phyloP scores from a whole-genome alignment of 2,797 vertebrate genomes.

The Delichon dasypus region DNA sequence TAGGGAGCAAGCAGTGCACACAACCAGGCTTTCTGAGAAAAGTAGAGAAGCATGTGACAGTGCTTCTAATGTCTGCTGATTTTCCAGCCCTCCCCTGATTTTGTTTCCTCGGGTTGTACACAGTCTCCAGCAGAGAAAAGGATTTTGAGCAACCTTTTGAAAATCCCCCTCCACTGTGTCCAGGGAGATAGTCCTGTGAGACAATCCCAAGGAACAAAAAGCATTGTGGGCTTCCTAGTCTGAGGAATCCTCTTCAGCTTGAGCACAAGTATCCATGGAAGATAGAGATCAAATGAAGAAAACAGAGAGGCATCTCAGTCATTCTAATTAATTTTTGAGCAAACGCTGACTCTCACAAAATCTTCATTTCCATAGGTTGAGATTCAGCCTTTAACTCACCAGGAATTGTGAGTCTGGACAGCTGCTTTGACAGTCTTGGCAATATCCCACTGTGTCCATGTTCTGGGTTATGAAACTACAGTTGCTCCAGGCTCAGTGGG shows the following conservation, averaged over 20 bases:
- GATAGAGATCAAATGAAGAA: conserved; percentile 12
- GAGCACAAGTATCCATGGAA: not conserved
- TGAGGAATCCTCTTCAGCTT: not conserved
- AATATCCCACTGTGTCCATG: not conserved
- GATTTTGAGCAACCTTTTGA: not conserved
- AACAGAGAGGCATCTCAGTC: not conserved
- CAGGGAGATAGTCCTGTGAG: not conserved
- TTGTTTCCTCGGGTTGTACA: not conserved
- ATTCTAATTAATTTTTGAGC: not conserved
- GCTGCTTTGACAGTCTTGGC: conserved; percentile 22
- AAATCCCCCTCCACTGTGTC: not conserved
- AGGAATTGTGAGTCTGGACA: not conserved
- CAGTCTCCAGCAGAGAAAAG: conserved; percentile 9
- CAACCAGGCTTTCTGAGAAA: not conserved
- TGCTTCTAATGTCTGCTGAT: not conserved
- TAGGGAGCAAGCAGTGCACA: not conserved
- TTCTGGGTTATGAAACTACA: conserved; percentile 48
- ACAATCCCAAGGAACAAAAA: conserved; percentile 10
- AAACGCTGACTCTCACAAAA: conserved; percentile 31
- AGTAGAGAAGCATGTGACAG: not conserved
- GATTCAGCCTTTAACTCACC: not conserved
- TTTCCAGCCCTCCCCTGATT: not conserved
- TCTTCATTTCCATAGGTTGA: conserved; percentile 10
- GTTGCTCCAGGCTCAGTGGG: conserved; percentile 12
- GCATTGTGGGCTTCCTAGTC: not conserved